These are phyloP conservation scores for Nasonia vitripennis DNA, from an alignment of 1,140 invertebrate genomes.

Conservation along the genomic window DNA sequence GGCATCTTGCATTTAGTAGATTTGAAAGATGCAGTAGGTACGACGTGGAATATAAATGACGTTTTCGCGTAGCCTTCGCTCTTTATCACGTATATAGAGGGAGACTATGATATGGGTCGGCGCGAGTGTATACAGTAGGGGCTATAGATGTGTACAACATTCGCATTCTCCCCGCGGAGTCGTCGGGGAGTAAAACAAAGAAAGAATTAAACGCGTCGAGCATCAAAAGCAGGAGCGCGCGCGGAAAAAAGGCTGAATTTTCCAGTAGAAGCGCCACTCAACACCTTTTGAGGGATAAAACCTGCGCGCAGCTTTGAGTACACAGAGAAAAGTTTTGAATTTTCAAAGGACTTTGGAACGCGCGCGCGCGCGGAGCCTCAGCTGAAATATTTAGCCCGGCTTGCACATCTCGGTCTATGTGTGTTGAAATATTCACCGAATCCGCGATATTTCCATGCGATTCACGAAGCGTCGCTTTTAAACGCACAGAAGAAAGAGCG, in stretches of 20 bases:
- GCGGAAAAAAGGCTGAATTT: background rate
- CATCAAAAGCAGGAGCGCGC: background rate
- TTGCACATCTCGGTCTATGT: background rate
- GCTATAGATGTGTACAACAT: no score
- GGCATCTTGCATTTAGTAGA: constrained; percentile 26
- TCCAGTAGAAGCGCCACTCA: no score
- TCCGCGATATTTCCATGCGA: background rate
- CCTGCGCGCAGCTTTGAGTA: background rate
- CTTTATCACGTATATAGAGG: background rate
- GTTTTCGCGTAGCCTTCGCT: constrained; percentile 6
- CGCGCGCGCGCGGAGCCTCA: no score
- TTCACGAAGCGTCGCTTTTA: constrained; percentile 4
- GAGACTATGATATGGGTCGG: no score
- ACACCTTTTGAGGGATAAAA: background rate
- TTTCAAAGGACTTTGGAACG: background rate
- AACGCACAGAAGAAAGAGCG: background rate
- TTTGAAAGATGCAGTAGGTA: constrained; percentile 4
- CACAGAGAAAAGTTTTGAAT: background rate
- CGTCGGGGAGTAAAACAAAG: background rate
- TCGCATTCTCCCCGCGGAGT: background rate
- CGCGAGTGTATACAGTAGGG: no score
- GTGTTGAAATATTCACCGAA: constrained; percentile 13
- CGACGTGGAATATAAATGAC: constrained; percentile 21
- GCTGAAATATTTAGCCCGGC: constrained; percentile 15
- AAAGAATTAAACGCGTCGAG: background rate